phyloP scores from a whole-genome alignment of 2,113 vertebrate species.

The Elephantulus edwardii region DNA sequence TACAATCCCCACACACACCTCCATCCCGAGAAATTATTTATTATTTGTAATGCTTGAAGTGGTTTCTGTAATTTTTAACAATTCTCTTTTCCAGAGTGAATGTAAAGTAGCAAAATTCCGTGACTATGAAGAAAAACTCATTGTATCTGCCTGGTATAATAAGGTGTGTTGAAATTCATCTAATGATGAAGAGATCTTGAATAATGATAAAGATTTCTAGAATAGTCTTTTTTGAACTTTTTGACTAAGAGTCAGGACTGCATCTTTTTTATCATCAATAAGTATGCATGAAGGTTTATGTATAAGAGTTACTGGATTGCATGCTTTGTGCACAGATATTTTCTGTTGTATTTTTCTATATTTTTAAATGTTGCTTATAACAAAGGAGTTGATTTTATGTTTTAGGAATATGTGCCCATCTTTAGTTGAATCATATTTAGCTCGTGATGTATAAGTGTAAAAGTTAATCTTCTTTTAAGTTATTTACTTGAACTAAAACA shows the following conservation, averaged over 20 bases:
- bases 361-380: not conserved
- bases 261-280: not conserved
- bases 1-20: too few species aligned
- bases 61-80: constrained; percentile 33
- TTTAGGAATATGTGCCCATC: not conserved
- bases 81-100: constrained; percentile 85
- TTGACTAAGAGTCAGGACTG: constrained; percentile 19
- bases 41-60: not conserved
- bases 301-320: not conserved
- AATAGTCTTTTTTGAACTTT: not conserved
- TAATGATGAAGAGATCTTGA: not conserved
- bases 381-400: not conserved
- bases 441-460: not conserved
- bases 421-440: not conserved
- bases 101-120: constrained; percentile 93
- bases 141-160: constrained; percentile 98
- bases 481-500: constrained; percentile 4
- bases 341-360: not conserved
- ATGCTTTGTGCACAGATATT: not conserved
- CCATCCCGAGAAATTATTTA: too few species aligned
- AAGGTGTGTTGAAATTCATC: constrained; percentile 86
- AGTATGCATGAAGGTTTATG: not conserved
- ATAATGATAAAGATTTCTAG: too few species aligned
- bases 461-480: not conserved
- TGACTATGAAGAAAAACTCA: constrained; percentile 96